Evolutionary conservation across 2,888 invertebrate genomes (phyloP).

Genomic region (Drosophila demipolita): DNA sequence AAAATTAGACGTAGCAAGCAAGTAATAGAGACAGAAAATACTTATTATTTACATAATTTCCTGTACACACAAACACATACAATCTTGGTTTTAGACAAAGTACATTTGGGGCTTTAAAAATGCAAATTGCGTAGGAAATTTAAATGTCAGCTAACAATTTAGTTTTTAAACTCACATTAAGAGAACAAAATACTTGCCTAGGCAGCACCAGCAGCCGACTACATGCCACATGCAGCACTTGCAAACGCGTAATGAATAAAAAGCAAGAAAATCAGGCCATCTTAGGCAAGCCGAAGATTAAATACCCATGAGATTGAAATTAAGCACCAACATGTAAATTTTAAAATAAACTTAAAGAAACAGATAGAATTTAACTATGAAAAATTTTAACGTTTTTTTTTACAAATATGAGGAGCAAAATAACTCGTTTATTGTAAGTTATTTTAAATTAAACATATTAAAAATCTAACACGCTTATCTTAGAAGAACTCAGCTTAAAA

Average conservation of each 20-base stretch:
- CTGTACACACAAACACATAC: slow-evolving; percentile 25
- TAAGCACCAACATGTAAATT: not conserved
- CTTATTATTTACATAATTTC: slow-evolving; percentile 76
- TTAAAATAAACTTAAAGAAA: not conserved
- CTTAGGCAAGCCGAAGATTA: not conserved
- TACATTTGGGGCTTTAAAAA: slow-evolving; percentile 44
- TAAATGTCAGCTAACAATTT: slow-evolving; percentile 75
- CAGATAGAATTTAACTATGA: not conserved
- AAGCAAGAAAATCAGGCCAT: not conserved
- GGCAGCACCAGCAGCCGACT: slow-evolving; percentile 1
- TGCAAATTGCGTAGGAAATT: slow-evolving; percentile 76
- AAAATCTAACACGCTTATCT: no score
- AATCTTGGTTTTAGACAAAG: not conserved
- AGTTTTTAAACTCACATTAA: slow-evolving; percentile 76
- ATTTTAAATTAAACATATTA: no score
- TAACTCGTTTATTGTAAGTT: not conserved
- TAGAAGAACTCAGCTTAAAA: no score
- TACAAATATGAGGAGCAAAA: no score
- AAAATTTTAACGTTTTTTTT: not conserved
- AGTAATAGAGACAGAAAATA: slow-evolving; percentile 76
- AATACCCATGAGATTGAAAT: not conserved
- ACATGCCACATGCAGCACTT: slow-evolving; percentile 37
- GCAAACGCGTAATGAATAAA: slow-evolving; percentile 4
- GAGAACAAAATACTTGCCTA: slow-evolving; percentile 19
- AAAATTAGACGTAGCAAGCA: slow-evolving; percentile 59